These are phyloP conservation scores for Helogale parvula DNA, from an alignment of 2,113 vertebrate genomes.

Conservation along the genomic window DNA sequence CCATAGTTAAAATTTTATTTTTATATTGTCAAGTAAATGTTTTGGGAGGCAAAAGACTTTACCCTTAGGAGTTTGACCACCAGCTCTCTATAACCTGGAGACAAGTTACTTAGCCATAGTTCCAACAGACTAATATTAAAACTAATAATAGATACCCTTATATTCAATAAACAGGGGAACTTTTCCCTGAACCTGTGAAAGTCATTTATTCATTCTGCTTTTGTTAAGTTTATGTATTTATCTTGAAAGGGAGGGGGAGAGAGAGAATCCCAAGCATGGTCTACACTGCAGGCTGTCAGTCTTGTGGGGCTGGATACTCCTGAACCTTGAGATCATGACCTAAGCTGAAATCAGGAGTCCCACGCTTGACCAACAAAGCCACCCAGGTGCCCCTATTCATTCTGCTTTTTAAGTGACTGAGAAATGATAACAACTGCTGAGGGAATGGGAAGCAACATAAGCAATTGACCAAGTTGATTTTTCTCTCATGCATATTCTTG, in stretches of 20 bases:
- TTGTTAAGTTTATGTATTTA: too few relatives aligned
- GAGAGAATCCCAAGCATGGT: too few relatives aligned
- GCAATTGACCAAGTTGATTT: background rate
- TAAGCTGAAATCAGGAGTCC: too few relatives aligned
- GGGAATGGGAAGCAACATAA: background rate
- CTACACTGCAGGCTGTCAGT: too few relatives aligned
- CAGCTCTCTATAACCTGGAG: background rate
- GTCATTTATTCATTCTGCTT: background rate
- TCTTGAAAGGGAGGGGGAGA: too few relatives aligned
- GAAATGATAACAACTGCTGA: background rate
- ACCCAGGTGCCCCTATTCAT: too few relatives aligned
- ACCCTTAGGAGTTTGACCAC: background rate
- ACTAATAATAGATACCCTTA: background rate
- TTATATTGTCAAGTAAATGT: slow-evolving; percentile 28
- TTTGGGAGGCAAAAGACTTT: background rate
- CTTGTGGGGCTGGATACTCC: too few relatives aligned
- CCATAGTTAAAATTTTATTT: background rate
- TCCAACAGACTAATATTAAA: background rate
- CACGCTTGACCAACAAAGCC: too few relatives aligned
- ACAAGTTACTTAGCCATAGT: background rate
- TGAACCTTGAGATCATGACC: too few relatives aligned
- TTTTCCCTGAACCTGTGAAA: background rate
- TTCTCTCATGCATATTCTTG: background rate
- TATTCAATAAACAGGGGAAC: background rate
- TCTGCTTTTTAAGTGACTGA: background rate